These are phyloP conservation scores for Pachypsylla venusta DNA, from an alignment of 1,140 invertebrate genomes.

Conservation along the genomic window DNA sequence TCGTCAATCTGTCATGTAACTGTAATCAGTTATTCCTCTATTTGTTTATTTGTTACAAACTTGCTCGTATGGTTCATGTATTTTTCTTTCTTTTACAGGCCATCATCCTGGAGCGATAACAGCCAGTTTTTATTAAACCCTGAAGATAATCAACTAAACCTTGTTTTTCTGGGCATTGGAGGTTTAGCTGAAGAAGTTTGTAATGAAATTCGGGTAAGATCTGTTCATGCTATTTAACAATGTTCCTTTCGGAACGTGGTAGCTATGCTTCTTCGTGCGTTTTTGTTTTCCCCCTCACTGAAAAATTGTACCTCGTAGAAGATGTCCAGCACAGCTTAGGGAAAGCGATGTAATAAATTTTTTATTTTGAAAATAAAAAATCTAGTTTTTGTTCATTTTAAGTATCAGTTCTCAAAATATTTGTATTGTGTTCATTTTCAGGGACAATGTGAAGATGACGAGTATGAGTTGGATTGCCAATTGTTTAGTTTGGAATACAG, in stretches of 20 bases:
- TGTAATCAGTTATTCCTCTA: constrained; percentile 13
- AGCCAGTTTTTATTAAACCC: constrained; percentile 47
- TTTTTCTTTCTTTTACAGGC: constrained; percentile 37
- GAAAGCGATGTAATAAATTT: no score
- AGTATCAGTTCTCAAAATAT: no score
- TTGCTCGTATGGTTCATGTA: no score
- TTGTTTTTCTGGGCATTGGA: constrained; percentile 57
- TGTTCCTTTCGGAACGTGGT: no score
- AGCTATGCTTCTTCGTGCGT: no score
- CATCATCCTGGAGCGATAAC: constrained; percentile 48
- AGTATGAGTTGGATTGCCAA: constrained; percentile 68
- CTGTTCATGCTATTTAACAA: no score
- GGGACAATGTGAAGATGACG: constrained; percentile 58
- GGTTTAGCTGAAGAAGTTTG: constrained; percentile 63
- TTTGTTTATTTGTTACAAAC: constrained; percentile 19
- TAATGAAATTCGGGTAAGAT: constrained; percentile 53
- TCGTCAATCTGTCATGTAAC: not conserved
- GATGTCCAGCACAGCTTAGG: no score
- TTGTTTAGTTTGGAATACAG: constrained; percentile 71
- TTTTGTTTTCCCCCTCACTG: no score
- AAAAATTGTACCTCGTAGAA: no score
- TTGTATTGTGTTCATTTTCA: constrained; percentile 28
- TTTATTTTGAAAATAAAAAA: no score
- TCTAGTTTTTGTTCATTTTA: no score
- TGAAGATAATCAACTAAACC: constrained; percentile 54